Base-by-base conservation (phyloP, 2,797 vertebrate species). In the Gymnothorax javanicus region DNA sequence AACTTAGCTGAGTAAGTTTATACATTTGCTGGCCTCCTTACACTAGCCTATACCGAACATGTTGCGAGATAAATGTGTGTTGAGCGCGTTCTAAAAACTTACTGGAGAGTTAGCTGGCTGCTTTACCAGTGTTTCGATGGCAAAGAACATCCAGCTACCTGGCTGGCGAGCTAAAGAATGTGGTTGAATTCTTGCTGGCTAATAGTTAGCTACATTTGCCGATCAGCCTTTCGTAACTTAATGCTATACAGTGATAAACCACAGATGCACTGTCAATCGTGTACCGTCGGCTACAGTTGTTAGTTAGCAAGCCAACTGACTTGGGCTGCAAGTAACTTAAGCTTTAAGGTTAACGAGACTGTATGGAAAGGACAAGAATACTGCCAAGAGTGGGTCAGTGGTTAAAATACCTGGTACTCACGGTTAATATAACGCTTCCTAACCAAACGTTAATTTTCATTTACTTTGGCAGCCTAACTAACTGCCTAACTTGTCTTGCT, bases 1-100 rank as follows among this genome's bases (percentile, higher is more conserved):
- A 87, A 60, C 83, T 52, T 52, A 87, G 85, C 73, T 82, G 84
- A 84, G 88, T 88, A 81, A 88, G 88, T 88, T 69, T 33, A 17
- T 77, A 6, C 4, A 50, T 77, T 50, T 4, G 4, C 52, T 6
- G 33, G 69, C 69, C 43, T 8, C 69, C 27, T 27, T 62, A 62
- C 60, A 62, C 20, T 67, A 59, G 2, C 3, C 13, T 11, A 67
- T n/a, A 67, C 17, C 17, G 23, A 69, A 84, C 67, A 25, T 20
- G 15, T 75, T 15, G 52, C 33, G 33, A 43, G 33, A 33, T 27
- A 23, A 4, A 52, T 56, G 43, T 81, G 23, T 52, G 15, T 81
- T 81, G 52, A 52, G 50, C 56, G 11, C 17, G 17, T n/a, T 54
- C 5, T 12, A 6, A 17, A 81, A 43, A 43, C 20, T 56, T 81